Evolutionary conservation across 2,797 vertebrate species (phyloP).

Genomic region (Australoheros facetus): DNA sequence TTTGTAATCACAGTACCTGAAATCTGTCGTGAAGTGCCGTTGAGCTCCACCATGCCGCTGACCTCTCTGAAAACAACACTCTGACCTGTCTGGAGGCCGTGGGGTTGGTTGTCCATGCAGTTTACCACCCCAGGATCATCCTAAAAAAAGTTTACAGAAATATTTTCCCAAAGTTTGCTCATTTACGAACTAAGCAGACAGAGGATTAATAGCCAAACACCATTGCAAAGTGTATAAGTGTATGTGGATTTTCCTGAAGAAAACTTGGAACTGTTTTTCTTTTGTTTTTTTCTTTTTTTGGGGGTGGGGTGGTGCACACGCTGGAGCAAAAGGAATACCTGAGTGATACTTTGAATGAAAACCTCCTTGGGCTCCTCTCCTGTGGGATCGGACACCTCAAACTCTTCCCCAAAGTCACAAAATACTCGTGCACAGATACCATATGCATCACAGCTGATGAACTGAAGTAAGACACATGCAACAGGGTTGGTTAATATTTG

Average conservation of each 20-base stretch:
- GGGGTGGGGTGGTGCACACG: too few relatives aligned
- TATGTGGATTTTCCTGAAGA: not conserved
- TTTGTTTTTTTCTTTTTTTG: not conserved
- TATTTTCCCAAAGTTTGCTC: not conserved
- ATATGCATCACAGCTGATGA: slow-evolving; percentile 90
- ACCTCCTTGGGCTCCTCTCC: slow-evolving; percentile 97
- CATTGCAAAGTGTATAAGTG: not conserved
- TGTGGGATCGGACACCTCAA: slow-evolving; percentile 94
- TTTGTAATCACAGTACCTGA: slow-evolving; percentile 55
- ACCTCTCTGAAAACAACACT: slow-evolving; percentile 92
- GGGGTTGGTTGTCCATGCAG: slow-evolving; percentile 94
- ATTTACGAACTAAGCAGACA: not conserved
- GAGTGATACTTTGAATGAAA: slow-evolving; percentile 95
- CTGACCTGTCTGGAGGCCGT: slow-evolving; percentile 94
- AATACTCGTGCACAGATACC: slow-evolving; percentile 94
- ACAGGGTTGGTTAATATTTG: not conserved
- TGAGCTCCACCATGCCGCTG: slow-evolving; percentile 92
- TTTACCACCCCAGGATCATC: slow-evolving; percentile 91
- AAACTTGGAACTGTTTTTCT: not conserved
- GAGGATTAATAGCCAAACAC: not conserved
- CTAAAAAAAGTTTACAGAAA: slow-evolving; percentile 65
- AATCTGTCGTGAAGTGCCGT: slow-evolving; percentile 83
- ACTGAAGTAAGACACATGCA: slow-evolving; percentile 75
- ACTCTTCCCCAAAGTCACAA: slow-evolving; percentile 96
- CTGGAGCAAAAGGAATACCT: slow-evolving; percentile 72